Evolutionary conservation across 1,140 invertebrate species (phyloP), one percentile per base, ranked within the genome.

Genomic region (Zaprionus ornatus): DNA sequence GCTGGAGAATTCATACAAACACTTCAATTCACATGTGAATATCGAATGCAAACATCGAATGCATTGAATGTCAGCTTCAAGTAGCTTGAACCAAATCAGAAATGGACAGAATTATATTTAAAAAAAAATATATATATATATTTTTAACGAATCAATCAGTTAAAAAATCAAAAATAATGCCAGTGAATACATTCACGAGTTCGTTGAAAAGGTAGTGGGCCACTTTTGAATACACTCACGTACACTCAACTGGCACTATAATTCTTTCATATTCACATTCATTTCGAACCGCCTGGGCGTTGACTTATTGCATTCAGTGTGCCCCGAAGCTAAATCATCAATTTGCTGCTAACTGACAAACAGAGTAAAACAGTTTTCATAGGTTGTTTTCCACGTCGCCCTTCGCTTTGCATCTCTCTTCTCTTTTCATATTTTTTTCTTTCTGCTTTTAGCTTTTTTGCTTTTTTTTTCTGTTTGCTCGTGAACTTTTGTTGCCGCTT

Each of bases 1-100:
- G 40, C 66, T 61, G 52, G 59, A 67, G 55, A 77, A 82, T 74
- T 82, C 82, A 72, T 55, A 82, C 65, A 83, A 88, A 88, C 56
- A 79, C 69, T 80, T 83, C 63, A 65, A 83, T 83, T 80, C 72
- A 70, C 72, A 65, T 82, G 67, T 67, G 67, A 54, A 55, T 62
- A 61, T 70, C 42, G 57, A 64, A 71, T 59, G 54, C 69, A 59
- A 52, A 66, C 17, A 73, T 32, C n/a, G 9, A 13, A 56, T 19
- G 25, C 60, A 79, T 29, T 77, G 62, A 27, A 35, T 63, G 55
- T 40, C 13, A 77, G 63, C n/a, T 25, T 17, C 40, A n/a, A 42
- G n/a, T 42, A 23, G 4, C 10, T 17, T 50, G n/a, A 29, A 59
- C 50, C 27, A 35, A 19, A 63, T 21, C 10, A 27, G 0, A 32